Conservation (phyloP, 1,140 invertebrate species). For the Plutomurus gul region DNA sequence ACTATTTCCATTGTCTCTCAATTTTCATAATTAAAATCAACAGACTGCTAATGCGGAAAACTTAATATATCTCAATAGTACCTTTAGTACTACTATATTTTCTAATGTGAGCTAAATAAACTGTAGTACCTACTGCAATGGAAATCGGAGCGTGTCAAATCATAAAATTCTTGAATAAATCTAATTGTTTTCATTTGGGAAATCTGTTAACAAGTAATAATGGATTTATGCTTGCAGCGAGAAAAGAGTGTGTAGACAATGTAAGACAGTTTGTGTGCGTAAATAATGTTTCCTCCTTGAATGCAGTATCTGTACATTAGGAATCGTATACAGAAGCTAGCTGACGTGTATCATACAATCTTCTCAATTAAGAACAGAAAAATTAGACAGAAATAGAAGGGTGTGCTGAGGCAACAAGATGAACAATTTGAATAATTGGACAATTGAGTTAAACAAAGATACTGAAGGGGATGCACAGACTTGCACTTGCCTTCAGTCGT, state of each 20-base stretch:
- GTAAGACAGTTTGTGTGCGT: too few species aligned
- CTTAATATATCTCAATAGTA: neutral
- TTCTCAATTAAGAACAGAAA: neutral
- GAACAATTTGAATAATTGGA: slow-evolving; percentile 40
- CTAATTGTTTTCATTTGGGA: too few species aligned
- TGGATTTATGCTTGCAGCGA: too few species aligned
- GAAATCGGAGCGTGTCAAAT: too few species aligned
- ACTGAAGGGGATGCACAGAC: neutral
- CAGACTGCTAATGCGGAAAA: slow-evolving; percentile 10
- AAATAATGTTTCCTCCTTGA: too few species aligned
- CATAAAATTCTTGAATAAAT: too few species aligned
- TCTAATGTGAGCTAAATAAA: too few species aligned
- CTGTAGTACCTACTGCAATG: too few species aligned
- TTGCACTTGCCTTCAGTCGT: neutral
- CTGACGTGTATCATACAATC: neutral
- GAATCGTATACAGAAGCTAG: neutral
- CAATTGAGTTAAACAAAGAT: slow-evolving; percentile 36
- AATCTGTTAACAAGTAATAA: too few species aligned
- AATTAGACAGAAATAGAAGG: neutral
- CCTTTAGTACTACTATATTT: too few species aligned
- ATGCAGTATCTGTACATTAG: too few species aligned
- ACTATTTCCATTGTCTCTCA: neutral
- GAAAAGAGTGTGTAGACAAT: too few species aligned
- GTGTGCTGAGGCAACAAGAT: neutral
- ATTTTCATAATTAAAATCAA: slow-evolving; percentile 38